Conservation (phyloP, 2,113 vertebrate species). For the Spheniscus mendiculus region DNA sequence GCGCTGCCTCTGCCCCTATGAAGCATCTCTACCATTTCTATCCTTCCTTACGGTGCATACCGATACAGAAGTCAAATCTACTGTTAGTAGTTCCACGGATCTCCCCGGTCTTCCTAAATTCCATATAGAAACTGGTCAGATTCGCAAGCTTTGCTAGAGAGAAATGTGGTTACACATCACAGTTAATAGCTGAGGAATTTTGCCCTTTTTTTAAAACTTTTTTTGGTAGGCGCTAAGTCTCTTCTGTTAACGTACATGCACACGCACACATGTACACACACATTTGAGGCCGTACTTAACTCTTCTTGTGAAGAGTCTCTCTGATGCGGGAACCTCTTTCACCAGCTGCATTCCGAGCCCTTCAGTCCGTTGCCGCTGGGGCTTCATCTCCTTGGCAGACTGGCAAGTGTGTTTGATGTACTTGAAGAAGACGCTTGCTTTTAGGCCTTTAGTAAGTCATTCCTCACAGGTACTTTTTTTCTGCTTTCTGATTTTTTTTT, state of each 20-base stretch:
- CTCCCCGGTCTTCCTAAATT: background rate
- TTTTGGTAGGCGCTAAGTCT: background rate
- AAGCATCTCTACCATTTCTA: background rate
- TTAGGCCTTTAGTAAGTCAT: background rate
- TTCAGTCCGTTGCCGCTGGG: background rate
- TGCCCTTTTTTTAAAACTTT: background rate
- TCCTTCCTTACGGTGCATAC: background rate
- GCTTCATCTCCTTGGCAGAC: background rate
- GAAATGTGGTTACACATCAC: background rate
- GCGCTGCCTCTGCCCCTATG: background rate
- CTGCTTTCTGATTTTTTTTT: background rate
- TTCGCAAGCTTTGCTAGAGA: background rate
- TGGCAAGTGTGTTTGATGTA: background rate
- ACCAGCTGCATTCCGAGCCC: background rate
- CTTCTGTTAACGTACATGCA: background rate
- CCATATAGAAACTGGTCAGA: background rate
- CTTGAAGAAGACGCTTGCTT: background rate
- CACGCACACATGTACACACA: fast-evolving
- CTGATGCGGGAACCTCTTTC: background rate
- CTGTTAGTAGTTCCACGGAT: background rate
- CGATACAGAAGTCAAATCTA: background rate
- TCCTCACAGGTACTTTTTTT: background rate
- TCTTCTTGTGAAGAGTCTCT: background rate
- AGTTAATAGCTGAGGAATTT: background rate
- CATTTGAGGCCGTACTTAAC: background rate